These are phyloP conservation scores for Pardalotus punctatus DNA, from an alignment of 2,113 vertebrate species.

Conservation along the genomic window DNA sequence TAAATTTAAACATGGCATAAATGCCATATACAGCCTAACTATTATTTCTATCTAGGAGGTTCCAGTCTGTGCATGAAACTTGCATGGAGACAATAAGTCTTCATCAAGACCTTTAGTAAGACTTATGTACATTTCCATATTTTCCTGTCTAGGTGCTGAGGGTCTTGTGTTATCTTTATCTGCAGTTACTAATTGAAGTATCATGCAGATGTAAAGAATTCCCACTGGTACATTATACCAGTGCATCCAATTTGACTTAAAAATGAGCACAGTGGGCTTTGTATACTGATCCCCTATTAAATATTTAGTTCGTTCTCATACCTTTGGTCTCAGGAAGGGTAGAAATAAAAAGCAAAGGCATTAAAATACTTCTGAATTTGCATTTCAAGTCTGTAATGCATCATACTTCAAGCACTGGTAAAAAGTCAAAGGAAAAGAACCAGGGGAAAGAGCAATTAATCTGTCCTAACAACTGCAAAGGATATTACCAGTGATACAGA, in stretches of 20 bases:
- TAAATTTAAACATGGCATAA: neutral
- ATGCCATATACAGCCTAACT: neutral
- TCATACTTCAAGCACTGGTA: neutral
- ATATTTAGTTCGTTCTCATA: neutral
- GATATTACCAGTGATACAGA: neutral
- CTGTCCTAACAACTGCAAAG: constrained; percentile 6
- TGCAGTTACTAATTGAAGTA: neutral
- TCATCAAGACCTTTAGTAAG: neutral
- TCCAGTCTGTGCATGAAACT: neutral
- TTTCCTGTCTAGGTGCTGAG: neutral
- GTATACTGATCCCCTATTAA: neutral
- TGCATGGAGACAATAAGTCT: neutral
- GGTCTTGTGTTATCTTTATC: neutral
- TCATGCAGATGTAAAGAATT: neutral
- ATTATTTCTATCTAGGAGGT: neutral
- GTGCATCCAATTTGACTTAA: neutral
- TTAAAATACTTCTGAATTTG: neutral
- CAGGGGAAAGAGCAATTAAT: neutral
- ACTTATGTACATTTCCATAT: neutral
- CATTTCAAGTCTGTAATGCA: neutral
- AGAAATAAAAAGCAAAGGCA: neutral
- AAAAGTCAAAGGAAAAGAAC: neutral
- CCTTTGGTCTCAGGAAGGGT: neutral
- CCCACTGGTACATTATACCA: neutral
- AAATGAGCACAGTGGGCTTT: neutral